Percentiles rank a stretch among this genome's conserved stretches.
phyloP scores from a whole-genome alignment of 1,140 invertebrate genomes.

The Euura lappo region DNA sequence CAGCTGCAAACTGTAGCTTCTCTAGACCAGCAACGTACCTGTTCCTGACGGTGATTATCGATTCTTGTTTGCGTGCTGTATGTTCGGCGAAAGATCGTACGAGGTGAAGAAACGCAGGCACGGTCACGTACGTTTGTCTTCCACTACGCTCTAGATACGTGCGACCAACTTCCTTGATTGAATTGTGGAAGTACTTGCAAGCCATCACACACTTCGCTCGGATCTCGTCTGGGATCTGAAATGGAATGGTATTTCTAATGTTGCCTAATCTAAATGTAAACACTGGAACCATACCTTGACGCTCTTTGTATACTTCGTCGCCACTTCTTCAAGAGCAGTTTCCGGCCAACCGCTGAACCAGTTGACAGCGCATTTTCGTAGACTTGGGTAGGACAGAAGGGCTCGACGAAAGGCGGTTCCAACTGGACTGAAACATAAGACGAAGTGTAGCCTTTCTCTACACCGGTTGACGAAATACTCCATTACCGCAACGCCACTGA shows the following conservation, averaged over 20 bases:
- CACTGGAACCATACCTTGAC: constrained; percentile 64
- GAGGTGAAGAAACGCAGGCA: constrained; percentile 67
- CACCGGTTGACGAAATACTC: constrained; percentile 69
- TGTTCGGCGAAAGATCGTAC: constrained; percentile 64
- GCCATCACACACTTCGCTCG: constrained; percentile 58
- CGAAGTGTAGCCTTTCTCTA: constrained; percentile 70
- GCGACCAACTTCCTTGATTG: constrained; percentile 48
- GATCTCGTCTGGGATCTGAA: constrained; percentile 48
- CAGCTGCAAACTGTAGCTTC: constrained; percentile 69
- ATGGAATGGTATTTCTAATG: not conserved
- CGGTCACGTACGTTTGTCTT: constrained; percentile 65
- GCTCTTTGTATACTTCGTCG: constrained; percentile 67
- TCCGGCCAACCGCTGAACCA: constrained; percentile 78
- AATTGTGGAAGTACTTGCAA: constrained; percentile 69
- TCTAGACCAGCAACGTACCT: constrained; percentile 68
- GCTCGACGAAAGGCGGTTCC: constrained; percentile 61
- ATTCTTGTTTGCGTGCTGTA: constrained; percentile 62
- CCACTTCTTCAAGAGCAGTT: constrained; percentile 73
- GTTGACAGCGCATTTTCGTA: constrained; percentile 77
- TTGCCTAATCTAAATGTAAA: not conserved
- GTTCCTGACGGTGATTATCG: constrained; percentile 61
- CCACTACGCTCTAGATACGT: constrained; percentile 56
- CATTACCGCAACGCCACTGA: constrained; percentile 64
- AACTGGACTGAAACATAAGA: constrained; percentile 71
- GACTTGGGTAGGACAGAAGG: constrained; percentile 64